Evolutionary conservation across 2,113 vertebrate species (phyloP), one percentile per base, ranked within the genome.

Genomic region (Pseudorasbora parva): DNA sequence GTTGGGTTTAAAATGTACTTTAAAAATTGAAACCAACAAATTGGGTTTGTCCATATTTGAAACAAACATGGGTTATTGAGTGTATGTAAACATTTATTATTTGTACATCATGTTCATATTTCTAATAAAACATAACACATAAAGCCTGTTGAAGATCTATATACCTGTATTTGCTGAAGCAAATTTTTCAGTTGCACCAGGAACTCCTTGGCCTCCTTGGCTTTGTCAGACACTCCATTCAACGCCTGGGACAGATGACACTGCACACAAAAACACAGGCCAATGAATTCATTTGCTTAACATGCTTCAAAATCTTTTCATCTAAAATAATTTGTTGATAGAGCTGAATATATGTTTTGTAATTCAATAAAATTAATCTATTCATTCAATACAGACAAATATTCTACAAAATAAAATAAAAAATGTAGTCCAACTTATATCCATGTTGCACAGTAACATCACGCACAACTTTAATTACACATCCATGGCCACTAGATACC

Each of bases 131-230:
- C n/a, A 59, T 19, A 54, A 54, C n/a, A 25, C n/a, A 60, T 25
- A n/a, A 25, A 25, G 23, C 10, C n/a, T 30, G 12, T 11, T 30
- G 14, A 66, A 33, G 62, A 33, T 15, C 51, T 21, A 10, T 9
- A 3, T 92, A 99, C 98, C 97, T 99, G 98, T 84, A 99, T 97
- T 92, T 98, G 97, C 90, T 99, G 98, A 45, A 98, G 92, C 89
- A 99, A 94, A 91, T 96, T 98, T 94, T 98, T 99, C 78, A 99
- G 94, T 62, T 97, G 97, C 84, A 98, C 95, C 91, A 99, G 93
- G 89, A 99, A 99, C 90, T 99, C 98, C 90, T 99, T 99, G 4
- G 98, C 98, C 83, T 99, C 98, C 86, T 99, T 99, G 47, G 98
- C 98, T 94, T 97, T 99, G 85, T 99, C 98, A 0, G 98, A 99